Evolutionary conservation across 1,140 invertebrate species (phyloP), one percentile per base, ranked within the genome.

Genomic region (Papilio machaon): DNA sequence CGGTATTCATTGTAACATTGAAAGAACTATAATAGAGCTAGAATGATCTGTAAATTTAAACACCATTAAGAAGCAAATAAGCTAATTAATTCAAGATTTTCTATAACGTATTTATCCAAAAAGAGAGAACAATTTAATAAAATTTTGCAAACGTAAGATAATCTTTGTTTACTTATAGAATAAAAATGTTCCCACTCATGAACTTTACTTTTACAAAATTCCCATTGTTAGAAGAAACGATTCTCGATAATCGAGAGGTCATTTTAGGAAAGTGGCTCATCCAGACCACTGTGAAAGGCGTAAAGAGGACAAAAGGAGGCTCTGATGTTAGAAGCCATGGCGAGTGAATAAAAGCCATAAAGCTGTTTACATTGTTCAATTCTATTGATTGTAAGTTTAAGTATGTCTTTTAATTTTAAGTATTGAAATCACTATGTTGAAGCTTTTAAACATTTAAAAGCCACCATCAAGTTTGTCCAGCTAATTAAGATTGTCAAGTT

Each of bases 161-260:
- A 60, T 19, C 49, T 52, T 13, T 30, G 9, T 38, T 73, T 35
- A 52, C 49, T 43, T 77, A 38, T 60, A 60, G 54, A 64, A 83
- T 82, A 83, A 83, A 82, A 84, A 85, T 83, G 78, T 81, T 80
- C 81, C 82, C 49, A 67, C 80, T 54, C n/a, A n/a, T 10, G 19
- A 19, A 15, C 19, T 46, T 78, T 19, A 11, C 35, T 43, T 77
- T 82, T 80, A 85, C n/a, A 23, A 60, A 23, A 83, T 81, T 82
- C 81, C 83, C 81, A 85, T 83, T 81, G 80, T 84, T 81, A 83
- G 81, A 84, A 81, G 81, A 81, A 78, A 74, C 83, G 82, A 83
- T 88, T 87, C 83, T 81, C 83, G 83, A 89, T 87, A 88, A 86
- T 87, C 87, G 81, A 82, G 83, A 80, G 82, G 84, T 86, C 82